Conservation (phyloP, 2,113 vertebrate species). For the Campylorhamphus procurvoides region DNA sequence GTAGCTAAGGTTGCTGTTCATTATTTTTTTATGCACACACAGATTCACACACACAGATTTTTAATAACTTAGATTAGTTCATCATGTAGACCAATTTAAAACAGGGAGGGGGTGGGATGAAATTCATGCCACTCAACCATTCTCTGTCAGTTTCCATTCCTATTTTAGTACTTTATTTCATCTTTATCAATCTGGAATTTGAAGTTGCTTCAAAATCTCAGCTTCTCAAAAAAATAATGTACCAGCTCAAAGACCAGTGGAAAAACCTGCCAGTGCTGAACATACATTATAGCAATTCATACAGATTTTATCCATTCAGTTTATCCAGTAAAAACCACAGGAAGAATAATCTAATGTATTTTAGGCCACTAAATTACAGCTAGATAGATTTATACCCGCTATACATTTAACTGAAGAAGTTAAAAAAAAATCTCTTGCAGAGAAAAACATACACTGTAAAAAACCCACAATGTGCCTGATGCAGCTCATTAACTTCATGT, state of each 20-base stretch:
- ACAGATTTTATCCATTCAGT: not conserved
- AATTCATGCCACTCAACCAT: not conserved
- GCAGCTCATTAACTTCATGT: not conserved
- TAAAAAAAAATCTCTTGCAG: not conserved
- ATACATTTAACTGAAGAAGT: not conserved
- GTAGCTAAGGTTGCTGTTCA: not conserved
- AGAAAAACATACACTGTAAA: not conserved
- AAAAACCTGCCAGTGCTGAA: not conserved
- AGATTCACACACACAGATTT: not conserved
- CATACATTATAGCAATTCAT: not conserved
- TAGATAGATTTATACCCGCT: not conserved
- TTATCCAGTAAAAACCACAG: not conserved
- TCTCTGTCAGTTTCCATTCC: not conserved
- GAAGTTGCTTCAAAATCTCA: not conserved
- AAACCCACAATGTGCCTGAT: not conserved
- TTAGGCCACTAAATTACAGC: not conserved
- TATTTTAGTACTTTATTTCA: constrained; percentile 24
- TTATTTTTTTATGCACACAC: not conserved
- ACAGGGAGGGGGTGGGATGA: not conserved
- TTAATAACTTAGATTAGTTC: constrained; percentile 2
- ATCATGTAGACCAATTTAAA: not conserved
- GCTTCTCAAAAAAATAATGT: not conserved
- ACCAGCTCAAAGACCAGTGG: not conserved
- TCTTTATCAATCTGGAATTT: not conserved
- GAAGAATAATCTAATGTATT: not conserved